A percentile compares a stretch with the other conserved stretches of the same genome.
These are phyloP conservation scores for Xanthorhoe designata DNA, from an alignment of 2,888 invertebrate genomes.

Conservation along the genomic window DNA sequence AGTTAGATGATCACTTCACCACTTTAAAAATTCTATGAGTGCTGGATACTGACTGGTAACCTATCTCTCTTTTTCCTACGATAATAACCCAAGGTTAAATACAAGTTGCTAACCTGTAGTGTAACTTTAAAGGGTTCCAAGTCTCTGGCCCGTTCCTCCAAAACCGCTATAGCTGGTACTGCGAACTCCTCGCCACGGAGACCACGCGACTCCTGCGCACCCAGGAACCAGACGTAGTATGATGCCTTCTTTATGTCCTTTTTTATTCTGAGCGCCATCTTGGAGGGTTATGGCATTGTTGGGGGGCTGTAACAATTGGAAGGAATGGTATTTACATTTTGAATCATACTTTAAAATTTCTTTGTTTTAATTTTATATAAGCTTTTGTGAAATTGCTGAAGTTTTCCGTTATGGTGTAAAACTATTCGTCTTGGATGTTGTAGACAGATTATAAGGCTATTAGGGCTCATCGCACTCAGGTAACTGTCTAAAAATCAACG, in stretches of 20 bases:
- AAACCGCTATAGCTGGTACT: constrained; percentile 92
- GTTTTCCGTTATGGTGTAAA: too few species aligned
- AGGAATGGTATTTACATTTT: background rate
- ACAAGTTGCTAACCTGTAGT: constrained; percentile 87
- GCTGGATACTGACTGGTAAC: too few species aligned
- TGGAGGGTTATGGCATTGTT: constrained; percentile 79
- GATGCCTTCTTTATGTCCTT: constrained; percentile 96
- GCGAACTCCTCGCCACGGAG: constrained; percentile 94
- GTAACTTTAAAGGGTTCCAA: constrained; percentile 96
- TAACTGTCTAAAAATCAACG: background rate
- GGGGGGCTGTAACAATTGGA: constrained; percentile 62
- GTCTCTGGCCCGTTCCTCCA: constrained; percentile 93
- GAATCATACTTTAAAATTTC: too few species aligned
- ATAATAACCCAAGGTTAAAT: too few species aligned
- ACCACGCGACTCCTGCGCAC: constrained; percentile 97
- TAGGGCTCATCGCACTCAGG: too few species aligned
- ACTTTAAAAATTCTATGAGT: too few species aligned
- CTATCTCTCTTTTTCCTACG: too few species aligned
- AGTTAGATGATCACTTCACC: too few species aligned
- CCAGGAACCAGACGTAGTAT: constrained; percentile 97
- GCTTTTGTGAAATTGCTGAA: too few species aligned
- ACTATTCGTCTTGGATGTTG: too few species aligned
- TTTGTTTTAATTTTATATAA: too few species aligned
- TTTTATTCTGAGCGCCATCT: constrained; percentile 92
- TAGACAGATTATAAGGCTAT: too few species aligned